phyloP scores from a whole-genome alignment of 2,888 invertebrate genomes.

The Drosophila borborema region DNA sequence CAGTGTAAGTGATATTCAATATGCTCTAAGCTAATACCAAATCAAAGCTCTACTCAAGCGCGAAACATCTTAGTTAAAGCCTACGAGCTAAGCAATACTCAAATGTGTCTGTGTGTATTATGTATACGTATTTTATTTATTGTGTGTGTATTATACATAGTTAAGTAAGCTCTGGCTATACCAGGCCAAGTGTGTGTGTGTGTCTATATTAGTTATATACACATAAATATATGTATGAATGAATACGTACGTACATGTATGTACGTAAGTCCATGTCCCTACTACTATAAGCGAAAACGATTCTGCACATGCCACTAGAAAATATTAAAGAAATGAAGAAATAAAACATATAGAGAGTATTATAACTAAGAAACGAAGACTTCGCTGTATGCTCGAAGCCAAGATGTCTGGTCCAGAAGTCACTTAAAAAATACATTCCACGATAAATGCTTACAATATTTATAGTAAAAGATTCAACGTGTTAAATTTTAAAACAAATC shows the following conservation, averaged over 20 bases:
- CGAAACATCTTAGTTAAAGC: slow-evolving; percentile 44
- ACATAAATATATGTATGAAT: neutral
- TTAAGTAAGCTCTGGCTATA: slow-evolving; percentile 30
- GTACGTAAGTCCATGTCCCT: slow-evolving; percentile 58
- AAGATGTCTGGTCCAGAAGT: slow-evolving; percentile 16
- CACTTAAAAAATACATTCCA: neutral
- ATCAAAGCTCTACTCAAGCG: slow-evolving; percentile 16
- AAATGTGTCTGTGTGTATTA: slow-evolving; percentile 67
- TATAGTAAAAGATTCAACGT: neutral
- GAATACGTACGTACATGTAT: neutral
- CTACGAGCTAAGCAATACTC: slow-evolving; percentile 73
- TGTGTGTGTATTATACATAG: slow-evolving; percentile 28
- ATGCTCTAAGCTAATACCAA: slow-evolving; percentile 32
- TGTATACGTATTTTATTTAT: slow-evolving; percentile 52
- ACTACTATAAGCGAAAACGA: slow-evolving; percentile 34
- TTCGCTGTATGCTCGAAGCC: slow-evolving; percentile 38
- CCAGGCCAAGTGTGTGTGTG: slow-evolving; percentile 21
- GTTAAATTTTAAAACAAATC: neutral
- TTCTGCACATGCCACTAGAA: slow-evolving; percentile 44
- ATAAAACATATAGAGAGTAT: neutral
- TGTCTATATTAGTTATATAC: slow-evolving; percentile 37
- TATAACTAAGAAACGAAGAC: neutral
- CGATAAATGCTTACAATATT: neutral
- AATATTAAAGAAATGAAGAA: slow-evolving; percentile 16
- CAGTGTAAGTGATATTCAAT: slow-evolving; percentile 65